Base-by-base conservation (phyloP, 2,113 vertebrate genomes). In the Peromyscus maniculatus region DNA sequence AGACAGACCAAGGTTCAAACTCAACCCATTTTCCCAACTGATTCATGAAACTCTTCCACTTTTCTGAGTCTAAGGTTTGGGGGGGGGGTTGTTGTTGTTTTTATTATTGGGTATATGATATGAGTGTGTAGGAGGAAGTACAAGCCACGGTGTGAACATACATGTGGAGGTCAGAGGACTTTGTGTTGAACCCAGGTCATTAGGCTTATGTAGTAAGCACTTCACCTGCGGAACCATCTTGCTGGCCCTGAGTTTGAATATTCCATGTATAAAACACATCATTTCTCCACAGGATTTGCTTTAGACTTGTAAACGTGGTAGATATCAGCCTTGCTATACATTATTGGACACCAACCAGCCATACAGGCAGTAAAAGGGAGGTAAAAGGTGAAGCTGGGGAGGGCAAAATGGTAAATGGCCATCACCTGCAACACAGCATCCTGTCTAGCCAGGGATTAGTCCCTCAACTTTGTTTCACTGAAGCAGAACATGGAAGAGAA, bases 301-400 rank as follows among this genome's bases (percentile, higher is more conserved):
- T 96, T 71, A 91, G 67, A 46, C 87, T 49, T 77, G 49, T 39
- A 88, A 94, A 88, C 57, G 88, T 11, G 46, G 28, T 59, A 55
- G 33, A 33, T 11, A 57, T 16, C 10, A 36, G 52, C 46, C 66
- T 28, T 84, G 36, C 36, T 83, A 59, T 26, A 74, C 8, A 26
- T 43, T 55, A 49, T 52, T 72, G 66, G 16, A 69, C 55, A 84
- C 15, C 67, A 69, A 87, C 55, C 49, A 77, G 89, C 62, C 10
- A 77, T 15, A 57, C 0, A 33, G 66, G 77, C 19, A 90, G 69
- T 78, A 67, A 66, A 72, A 77, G 19, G 9, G 31, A 78, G 55
- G 33, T 22, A 17, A n/a, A 55, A 43, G 78, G 31, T 57, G n/a
- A 21, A 31, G 2, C 1, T 15, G 17, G 28, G 7, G 7, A 84